Evolutionary conservation across 2,113 vertebrate species (phyloP), one percentile per base, ranked within the genome.

Genomic region (Mungos mungo): DNA sequence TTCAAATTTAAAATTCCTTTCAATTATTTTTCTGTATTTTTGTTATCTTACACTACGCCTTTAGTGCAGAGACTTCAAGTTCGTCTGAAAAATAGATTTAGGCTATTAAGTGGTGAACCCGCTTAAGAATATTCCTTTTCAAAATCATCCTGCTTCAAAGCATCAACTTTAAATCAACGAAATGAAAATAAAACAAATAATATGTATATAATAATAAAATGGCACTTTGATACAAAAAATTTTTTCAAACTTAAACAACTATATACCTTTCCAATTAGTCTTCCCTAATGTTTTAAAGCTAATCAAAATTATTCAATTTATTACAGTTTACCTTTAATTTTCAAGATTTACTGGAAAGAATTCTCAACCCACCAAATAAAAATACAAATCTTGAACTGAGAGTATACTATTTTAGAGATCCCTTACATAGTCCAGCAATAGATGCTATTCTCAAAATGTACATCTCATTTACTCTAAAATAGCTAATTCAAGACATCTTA

Each of bases 161-260:
- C 3, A 45, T 27, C 50, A n/a, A 84, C 33, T 76, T 89, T 86
- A 92, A 95, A 93, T 38, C 65, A 60, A 90, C 45, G 50, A 96
- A 91, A 94, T 90, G 33, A 96, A 98, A 98, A 65, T 23, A 71
- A 77, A 25, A 95, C 19, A 94, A 96, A 90, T 63, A 90, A 90
- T 35, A 41, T 86, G 50, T 54, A 52, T 79, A 52, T n/a, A 33
- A 93, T 41, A 50, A 66, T 66, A 66, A 66, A 90, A 91, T 5
- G 8, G 12, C 63, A 95, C 74, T 86, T 86, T 72, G n/a, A 88
- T 3, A 91, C 38, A 86, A 23, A 84, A 47, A 21, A 33, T 41
- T 54, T 69, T 71, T 77, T 52, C 69, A 83, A 90, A 38, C 45
- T 77, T 88, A 87, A 81, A 52, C 88, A 95, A 92, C 65, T 57